phyloP scores from a whole-genome alignment of 1,140 invertebrate species.

The Habropoda laboriosa region DNA sequence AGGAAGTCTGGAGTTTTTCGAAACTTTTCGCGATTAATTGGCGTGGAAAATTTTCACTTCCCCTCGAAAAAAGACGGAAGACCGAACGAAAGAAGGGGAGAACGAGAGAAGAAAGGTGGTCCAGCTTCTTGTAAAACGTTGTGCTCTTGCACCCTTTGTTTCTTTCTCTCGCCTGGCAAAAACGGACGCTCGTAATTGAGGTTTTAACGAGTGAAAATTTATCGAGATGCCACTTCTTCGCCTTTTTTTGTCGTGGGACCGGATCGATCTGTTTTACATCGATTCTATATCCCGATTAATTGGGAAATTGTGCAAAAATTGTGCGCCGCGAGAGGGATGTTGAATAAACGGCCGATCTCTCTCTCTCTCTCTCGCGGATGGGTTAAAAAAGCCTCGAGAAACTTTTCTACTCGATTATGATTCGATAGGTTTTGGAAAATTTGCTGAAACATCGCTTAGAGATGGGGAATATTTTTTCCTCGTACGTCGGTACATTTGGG shows the following conservation, averaged over 20 bases:
- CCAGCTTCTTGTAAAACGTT: not conserved
- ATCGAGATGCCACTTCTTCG: slow-evolving; percentile 45
- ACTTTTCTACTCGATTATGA: no score
- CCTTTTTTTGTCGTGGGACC: not conserved
- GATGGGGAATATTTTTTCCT: no score
- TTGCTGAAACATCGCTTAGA: no score
- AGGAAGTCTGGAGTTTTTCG: no score
- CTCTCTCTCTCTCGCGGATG: no score
- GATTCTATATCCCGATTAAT: slow-evolving; percentile 9
- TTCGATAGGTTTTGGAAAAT: no score
- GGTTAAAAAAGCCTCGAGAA: no score
- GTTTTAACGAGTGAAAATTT: slow-evolving; percentile 60
- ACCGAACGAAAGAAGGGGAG: not conserved
- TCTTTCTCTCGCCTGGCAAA: slow-evolving; percentile 33
- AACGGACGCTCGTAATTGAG: slow-evolving; percentile 49
- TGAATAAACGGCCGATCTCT: not conserved
- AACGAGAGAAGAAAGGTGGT: no score
- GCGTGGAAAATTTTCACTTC: not conserved
- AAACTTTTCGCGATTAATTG: slow-evolving; percentile 28
- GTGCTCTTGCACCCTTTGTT: slow-evolving; percentile 24
- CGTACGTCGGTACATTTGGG: no score
- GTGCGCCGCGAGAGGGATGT: not conserved
- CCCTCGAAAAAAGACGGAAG: not conserved
- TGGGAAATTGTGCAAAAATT: slow-evolving; percentile 20
- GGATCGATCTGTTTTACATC: not conserved